phyloP scores from a whole-genome alignment of 2,888 invertebrate species.

The Acleris laterana region DNA sequence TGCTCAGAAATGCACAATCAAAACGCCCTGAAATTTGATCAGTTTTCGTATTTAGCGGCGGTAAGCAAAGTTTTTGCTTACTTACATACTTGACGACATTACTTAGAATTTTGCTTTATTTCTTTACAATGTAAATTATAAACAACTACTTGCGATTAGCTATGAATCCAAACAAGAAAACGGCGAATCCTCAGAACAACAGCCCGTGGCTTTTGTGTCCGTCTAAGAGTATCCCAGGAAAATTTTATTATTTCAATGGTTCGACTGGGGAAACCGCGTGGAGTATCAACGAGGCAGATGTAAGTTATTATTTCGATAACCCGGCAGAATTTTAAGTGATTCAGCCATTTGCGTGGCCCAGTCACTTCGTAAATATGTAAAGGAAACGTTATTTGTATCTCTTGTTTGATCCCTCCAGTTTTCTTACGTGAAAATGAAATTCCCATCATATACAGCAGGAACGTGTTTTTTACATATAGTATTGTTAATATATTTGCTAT shows the following conservation, averaged over 20 bases:
- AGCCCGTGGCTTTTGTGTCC: slow-evolving; percentile 64
- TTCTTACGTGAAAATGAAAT: no score
- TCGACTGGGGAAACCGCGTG: slow-evolving; percentile 63
- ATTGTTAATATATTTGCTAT: no score
- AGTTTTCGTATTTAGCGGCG: slow-evolving; percentile 52
- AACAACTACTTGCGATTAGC: slow-evolving; percentile 9
- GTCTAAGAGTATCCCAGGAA: slow-evolving; percentile 67
- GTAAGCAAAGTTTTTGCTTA: slow-evolving; percentile 48
- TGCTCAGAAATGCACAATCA: slow-evolving; percentile 7
- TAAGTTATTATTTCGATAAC: slow-evolving; percentile 44
- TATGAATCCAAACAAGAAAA: slow-evolving; percentile 51
- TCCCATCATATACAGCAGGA: no score
- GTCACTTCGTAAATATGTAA: no score
- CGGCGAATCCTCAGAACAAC: slow-evolving; percentile 39
- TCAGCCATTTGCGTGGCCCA: no score
- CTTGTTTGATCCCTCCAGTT: no score
- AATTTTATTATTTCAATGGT: slow-evolving; percentile 71
- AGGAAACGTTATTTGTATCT: no score
- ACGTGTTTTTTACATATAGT: no score
- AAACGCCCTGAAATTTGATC: slow-evolving; percentile 30
- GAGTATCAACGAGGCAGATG: slow-evolving; percentile 58
- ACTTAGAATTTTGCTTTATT: not conserved
- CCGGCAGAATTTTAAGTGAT: no score
- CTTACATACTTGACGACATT: not conserved
- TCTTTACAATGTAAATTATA: slow-evolving; percentile 9